phyloP scores from a whole-genome alignment of 2,888 invertebrate species.

The Watsonalla binaria region DNA sequence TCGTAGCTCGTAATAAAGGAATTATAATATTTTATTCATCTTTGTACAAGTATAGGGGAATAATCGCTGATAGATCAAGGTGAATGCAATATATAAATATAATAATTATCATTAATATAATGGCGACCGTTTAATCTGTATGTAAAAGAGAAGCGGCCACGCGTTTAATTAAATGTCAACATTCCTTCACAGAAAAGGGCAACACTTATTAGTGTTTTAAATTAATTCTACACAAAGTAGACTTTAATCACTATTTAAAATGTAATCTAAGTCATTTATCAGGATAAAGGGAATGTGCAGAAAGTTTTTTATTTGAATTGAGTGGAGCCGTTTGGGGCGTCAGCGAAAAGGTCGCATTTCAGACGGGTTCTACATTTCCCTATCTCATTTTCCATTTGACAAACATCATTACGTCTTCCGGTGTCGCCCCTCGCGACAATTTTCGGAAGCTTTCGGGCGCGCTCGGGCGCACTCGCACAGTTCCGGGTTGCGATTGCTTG shows the following conservation, averaged over 20 bases:
- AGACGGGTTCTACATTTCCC: slow-evolving; percentile 69
- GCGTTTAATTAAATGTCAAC: slow-evolving; percentile 67
- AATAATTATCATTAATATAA: slow-evolving; percentile 38
- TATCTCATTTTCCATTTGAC: slow-evolving; percentile 80
- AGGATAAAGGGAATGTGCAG: slow-evolving; percentile 10
- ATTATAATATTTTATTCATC: too few species aligned
- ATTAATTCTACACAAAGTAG: slow-evolving; percentile 26
- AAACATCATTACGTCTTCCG: slow-evolving; percentile 77
- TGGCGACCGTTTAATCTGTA: slow-evolving; percentile 41
- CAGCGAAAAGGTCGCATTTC: slow-evolving; percentile 67
- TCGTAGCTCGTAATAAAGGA: too few species aligned
- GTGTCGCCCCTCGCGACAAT: slow-evolving; percentile 56
- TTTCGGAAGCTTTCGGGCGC: slow-evolving; percentile 55
- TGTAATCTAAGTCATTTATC: slow-evolving; percentile 34
- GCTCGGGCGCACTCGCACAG: slow-evolving; percentile 48
- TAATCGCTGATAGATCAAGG: too few species aligned
- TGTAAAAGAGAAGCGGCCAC: slow-evolving; percentile 29
- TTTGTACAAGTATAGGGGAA: too few species aligned
- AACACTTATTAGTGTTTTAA: slow-evolving; percentile 46
- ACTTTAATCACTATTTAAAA: slow-evolving; percentile 34
- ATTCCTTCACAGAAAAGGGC: slow-evolving; percentile 54
- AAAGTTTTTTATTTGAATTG: not conserved
- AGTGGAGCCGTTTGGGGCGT: slow-evolving; percentile 16
- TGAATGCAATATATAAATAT: slow-evolving; percentile 1
- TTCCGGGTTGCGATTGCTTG: slow-evolving; percentile 34